These are phyloP conservation scores for Rhorus exstirpatorius DNA, from an alignment of 2,888 invertebrate genomes.

Conservation along the genomic window DNA sequence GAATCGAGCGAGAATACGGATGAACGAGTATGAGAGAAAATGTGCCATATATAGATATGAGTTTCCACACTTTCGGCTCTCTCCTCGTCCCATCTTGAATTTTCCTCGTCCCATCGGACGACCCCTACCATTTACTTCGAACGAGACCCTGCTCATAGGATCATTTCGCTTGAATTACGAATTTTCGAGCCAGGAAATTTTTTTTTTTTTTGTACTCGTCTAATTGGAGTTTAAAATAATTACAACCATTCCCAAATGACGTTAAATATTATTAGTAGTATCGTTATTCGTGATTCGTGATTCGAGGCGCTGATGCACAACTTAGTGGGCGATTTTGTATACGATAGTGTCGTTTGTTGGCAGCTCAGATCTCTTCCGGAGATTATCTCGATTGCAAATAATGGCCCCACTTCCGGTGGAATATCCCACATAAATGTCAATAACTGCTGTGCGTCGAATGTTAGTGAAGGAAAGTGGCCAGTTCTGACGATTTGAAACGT, in stretches of 20 bases:
- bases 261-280: not conserved
- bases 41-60: slow-evolving; percentile 16
- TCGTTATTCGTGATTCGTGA: too few species aligned
- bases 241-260: too few species aligned
- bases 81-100: slow-evolving; percentile 31
- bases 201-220: not conserved
- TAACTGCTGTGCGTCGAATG: too few species aligned
- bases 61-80: slow-evolving; percentile 29
- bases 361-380: too few species aligned
- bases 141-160: slow-evolving; percentile 16
- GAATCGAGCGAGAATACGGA: slow-evolving; percentile 25
- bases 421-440: too few species aligned
- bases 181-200: not conserved
- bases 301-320: too few species aligned
- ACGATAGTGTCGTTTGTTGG: too few species aligned
- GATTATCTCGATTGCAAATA: too few species aligned
- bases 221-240: slow-evolving; percentile 2
- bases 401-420: too few species aligned
- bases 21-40: slow-evolving; percentile 29
- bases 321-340: too few species aligned
- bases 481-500: too few species aligned
- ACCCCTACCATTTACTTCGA: slow-evolving; percentile 21
- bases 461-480: too few species aligned
- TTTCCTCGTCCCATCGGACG: slow-evolving; percentile 31
- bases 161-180: not conserved